A percentile compares a stretch with the other conserved stretches of the same genome.
Conservation (phyloP, 64 coral and sea anemone species). For the Astreopora myriophthalma region DNA sequence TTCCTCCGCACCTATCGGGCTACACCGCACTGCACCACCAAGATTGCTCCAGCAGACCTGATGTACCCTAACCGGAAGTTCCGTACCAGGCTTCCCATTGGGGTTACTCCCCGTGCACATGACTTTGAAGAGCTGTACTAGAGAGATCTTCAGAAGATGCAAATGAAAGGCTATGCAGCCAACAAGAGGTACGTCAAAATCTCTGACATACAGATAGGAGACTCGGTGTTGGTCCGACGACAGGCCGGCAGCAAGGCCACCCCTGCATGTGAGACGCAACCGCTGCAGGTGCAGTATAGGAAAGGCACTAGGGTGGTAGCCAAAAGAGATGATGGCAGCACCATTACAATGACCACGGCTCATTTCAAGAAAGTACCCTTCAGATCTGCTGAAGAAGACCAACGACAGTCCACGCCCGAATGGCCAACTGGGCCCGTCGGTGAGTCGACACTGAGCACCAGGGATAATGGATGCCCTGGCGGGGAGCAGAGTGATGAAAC, state of each 20-base stretch:
- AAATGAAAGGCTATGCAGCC: conserved; percentile 43
- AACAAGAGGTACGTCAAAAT: conserved; percentile 28
- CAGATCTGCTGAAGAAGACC: not conserved
- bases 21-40: conserved; percentile 26
- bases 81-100: conserved; percentile 11
- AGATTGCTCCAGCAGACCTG: not conserved
- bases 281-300: conserved; percentile 30
- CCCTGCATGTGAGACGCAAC: not conserved
- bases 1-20: conserved; percentile 15
- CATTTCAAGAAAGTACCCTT: conserved; percentile 31
- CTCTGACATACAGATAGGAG: conserved; percentile 45
- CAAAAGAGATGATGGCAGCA: conserved; percentile 27
- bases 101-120: conserved; percentile 6
- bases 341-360: conserved; percentile 47
- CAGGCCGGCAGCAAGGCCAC: conserved; percentile 26
- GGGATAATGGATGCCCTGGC: not conserved
- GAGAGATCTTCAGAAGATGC: conserved; percentile 47
- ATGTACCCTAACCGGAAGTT: conserved; percentile 28
- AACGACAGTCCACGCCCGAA: conserved; percentile 9
- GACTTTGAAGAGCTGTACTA: conserved; percentile 39
- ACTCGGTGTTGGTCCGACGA: conserved; percentile 24
- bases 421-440: not conserved
- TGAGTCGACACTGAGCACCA: not conserved
- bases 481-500: not conserved
- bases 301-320: conserved; percentile 47